phyloP scores from a whole-genome alignment of 2,888 invertebrate species.

The Electrophaes corylata region DNA sequence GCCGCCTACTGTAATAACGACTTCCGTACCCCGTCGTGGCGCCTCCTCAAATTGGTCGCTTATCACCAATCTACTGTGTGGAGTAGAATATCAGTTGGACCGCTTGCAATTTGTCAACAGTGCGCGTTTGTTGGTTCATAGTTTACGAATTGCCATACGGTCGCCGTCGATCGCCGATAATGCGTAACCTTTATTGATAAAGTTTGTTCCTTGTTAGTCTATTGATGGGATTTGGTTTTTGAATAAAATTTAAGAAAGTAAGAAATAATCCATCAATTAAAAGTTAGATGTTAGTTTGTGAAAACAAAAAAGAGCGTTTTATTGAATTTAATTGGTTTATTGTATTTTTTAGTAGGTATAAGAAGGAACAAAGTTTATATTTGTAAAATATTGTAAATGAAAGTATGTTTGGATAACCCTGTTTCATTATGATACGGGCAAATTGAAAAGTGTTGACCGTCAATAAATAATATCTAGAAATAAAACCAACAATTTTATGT shows the following conservation, averaged over 20 bases:
- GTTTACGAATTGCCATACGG: conserved; percentile 36
- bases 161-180: conserved; percentile 14
- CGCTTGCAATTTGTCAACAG: conserved; percentile 78
- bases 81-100: conserved; percentile 77
- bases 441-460: too few species aligned
- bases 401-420: too few species aligned
- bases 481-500: too few species aligned
- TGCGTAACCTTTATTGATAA: conserved; percentile 22
- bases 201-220: conserved; percentile 9
- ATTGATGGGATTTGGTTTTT: neutral
- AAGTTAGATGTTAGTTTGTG: neutral
- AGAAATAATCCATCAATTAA: too few species aligned
- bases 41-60: conserved; percentile 84
- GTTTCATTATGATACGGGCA: too few species aligned
- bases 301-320: too few species aligned
- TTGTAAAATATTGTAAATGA: too few species aligned
- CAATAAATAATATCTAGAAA: too few species aligned
- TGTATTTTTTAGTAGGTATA: too few species aligned
- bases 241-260: too few species aligned
- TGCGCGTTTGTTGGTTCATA: conserved; percentile 63
- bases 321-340: too few species aligned
- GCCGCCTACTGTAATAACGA: conserved; percentile 84
- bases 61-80: conserved; percentile 82
- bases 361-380: too few species aligned
- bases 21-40: conserved; percentile 83